Evolutionary conservation across 2,797 vertebrate genomes (phyloP).

Genomic region (Cryptoprocta ferox): DNA sequence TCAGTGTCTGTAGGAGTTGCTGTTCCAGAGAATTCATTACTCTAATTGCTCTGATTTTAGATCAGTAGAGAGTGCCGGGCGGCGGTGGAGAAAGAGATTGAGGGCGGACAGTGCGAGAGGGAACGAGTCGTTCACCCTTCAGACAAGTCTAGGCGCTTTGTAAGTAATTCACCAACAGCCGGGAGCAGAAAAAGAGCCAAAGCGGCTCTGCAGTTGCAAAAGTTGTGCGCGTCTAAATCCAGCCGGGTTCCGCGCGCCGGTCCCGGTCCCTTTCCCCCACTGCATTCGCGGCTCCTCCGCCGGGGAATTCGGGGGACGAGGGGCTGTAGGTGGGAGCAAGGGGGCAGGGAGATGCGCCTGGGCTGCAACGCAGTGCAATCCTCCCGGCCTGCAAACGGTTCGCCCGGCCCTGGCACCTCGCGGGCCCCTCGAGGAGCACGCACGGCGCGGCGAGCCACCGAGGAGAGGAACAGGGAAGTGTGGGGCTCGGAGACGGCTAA

Average conservation of each 20-base stretch:
- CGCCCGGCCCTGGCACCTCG: background rate
- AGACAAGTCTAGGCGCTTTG: background rate
- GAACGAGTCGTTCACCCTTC: background rate
- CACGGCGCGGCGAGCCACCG: background rate
- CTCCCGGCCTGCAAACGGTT: background rate
- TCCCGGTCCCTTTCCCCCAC: background rate
- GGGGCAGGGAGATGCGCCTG: background rate
- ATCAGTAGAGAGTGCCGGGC: slow-evolving; percentile 55
- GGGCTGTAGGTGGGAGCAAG: background rate
- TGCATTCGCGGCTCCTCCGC: background rate
- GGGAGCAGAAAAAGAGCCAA: background rate
- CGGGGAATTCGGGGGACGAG: background rate
- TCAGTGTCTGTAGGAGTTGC: slow-evolving; percentile 67
- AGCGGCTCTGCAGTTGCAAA: background rate
- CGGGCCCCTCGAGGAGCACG: background rate
- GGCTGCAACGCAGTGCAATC: background rate
- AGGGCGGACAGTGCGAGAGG: slow-evolving; percentile 13
- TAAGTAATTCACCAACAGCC: background rate
- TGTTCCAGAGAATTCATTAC: slow-evolving; percentile 58
- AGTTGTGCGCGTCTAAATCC: background rate
- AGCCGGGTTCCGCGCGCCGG: background rate
- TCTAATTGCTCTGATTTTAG: slow-evolving; percentile 64
- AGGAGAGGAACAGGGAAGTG: background rate
- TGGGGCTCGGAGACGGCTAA: background rate
- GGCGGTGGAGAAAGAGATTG: background rate